Evolutionary conservation across 2,797 vertebrate species (phyloP), one percentile per base, ranked within the genome.

Genomic region (Helicolenus hilgendorfi): DNA sequence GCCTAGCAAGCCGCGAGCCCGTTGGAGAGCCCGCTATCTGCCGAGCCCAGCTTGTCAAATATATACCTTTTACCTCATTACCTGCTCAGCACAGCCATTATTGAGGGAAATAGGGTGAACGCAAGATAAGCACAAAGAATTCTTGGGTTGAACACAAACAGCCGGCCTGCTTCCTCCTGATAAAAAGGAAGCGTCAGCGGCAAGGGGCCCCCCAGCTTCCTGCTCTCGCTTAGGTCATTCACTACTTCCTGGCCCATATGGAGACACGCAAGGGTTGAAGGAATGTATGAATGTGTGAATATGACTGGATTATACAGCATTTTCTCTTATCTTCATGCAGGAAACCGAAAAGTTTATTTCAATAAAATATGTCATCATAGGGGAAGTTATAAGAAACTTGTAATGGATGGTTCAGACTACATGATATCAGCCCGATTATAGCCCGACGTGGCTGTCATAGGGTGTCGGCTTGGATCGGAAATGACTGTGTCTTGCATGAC

Each of bases 151-250:
- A 91, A 92, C 93, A 83, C 83, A 95, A 96, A 96, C 95, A 96
- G 90, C 62, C 77, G 20, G 92, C 86, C 96, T 97, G 97, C 92
- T 97, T 97, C 97, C 96, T 96, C 86, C 87, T 86, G 97, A 97
- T 98, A 97, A 97, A 96, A 95, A 84, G 90, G 88, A 95, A 87
- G 89, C 67, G 73, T 93, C 88, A 84, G 85, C 84, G 38, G 27
- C 76, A 79, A 80, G 83, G 81, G 85, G 93, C 86, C 89, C 73
- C 84, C 89, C 83, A 38, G 92, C 92, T 94, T 96, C 95, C 96
- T 94, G 93, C 86, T 88, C 86, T 92, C 77, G 55, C 93, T 87
- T 68, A 86, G 91, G 91, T 94, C 95, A 93, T 80, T 79, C 84
- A 58, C 87, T 62, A 35, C 83, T 91, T 95, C 94, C 94, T 91